Percentiles rank a stretch among this genome's conserved stretches.
Conservation (phyloP, 2,113 vertebrate species). For the Colinus virginianus region DNA sequence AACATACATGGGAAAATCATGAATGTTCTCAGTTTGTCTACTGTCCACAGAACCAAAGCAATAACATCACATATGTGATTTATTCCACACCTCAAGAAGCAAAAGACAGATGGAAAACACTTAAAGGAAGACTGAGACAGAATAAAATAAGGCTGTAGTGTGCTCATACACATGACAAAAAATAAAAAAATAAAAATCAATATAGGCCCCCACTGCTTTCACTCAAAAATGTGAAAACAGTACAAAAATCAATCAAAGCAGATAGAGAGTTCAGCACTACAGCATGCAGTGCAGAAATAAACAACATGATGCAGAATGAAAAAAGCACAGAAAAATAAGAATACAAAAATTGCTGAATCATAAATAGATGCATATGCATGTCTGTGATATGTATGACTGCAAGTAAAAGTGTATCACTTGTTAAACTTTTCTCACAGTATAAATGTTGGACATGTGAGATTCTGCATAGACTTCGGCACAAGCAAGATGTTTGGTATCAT, state of each 20-base stretch:
- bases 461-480: not conserved
- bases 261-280: not conserved
- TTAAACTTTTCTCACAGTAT: not conserved
- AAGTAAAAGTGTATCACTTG: not conserved
- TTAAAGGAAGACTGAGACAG: not conserved
- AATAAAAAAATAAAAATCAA: not conserved
- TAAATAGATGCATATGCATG: not conserved
- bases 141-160: not conserved
- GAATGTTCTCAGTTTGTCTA: not conserved
- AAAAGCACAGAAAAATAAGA: not conserved
- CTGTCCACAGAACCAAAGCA: not conserved
- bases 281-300: fast-evolving
- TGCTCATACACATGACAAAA: not conserved
- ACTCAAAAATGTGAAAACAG: not conserved
- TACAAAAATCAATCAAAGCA: conserved; percentile 13
- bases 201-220: not conserved
- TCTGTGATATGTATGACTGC: not conserved
- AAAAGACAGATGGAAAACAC: not conserved
- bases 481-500: not conserved
- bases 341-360: not conserved
- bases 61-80: not conserved
- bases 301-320: not conserved
- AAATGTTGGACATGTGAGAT: not conserved
- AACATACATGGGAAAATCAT: not conserved
- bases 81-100: not conserved